A percentile compares a stretch with the other conserved stretches of the same genome.
These are phyloP conservation scores for Nymphalis polychloros DNA, from an alignment of 2,888 invertebrate species.

Conservation along the genomic window DNA sequence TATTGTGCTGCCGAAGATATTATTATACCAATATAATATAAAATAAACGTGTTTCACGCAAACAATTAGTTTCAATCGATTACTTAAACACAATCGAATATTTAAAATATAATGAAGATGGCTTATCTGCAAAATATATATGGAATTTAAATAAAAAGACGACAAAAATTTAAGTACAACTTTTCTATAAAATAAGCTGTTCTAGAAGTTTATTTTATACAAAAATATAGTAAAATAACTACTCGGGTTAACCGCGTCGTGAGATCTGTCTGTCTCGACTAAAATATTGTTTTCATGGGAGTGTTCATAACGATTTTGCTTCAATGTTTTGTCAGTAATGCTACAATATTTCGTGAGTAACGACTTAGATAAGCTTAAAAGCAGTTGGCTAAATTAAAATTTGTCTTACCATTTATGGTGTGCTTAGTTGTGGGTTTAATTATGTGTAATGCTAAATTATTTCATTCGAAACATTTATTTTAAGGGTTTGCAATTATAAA, in stretches of 20 bases:
- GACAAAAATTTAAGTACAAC: too few species aligned
- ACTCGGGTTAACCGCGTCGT: slow-evolving; percentile 46
- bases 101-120: too few species aligned
- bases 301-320: slow-evolving; percentile 52
- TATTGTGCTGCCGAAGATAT: too few species aligned
- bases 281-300: slow-evolving; percentile 56
- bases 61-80: too few species aligned
- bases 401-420: slow-evolving; percentile 29
- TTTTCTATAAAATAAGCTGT: background rate
- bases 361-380: slow-evolving; percentile 63
- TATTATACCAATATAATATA: too few species aligned
- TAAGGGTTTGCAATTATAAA: slow-evolving; percentile 21
- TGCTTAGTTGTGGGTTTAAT: slow-evolving; percentile 20
- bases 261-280: slow-evolving; percentile 54
- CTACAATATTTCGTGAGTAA: slow-evolving; percentile 59
- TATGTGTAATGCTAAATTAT: slow-evolving; percentile 15
- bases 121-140: too few species aligned
- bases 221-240: slow-evolving; percentile 26
- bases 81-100: too few species aligned
- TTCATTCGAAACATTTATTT: slow-evolving; percentile 15
- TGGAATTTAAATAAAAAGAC: too few species aligned
- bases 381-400: slow-evolving; percentile 42
- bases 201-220: slow-evolving; percentile 7
- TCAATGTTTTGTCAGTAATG: slow-evolving; percentile 42
- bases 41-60: too few species aligned